phyloP scores from a whole-genome alignment of 2,113 vertebrate species.

The Percopsis transmontana region DNA sequence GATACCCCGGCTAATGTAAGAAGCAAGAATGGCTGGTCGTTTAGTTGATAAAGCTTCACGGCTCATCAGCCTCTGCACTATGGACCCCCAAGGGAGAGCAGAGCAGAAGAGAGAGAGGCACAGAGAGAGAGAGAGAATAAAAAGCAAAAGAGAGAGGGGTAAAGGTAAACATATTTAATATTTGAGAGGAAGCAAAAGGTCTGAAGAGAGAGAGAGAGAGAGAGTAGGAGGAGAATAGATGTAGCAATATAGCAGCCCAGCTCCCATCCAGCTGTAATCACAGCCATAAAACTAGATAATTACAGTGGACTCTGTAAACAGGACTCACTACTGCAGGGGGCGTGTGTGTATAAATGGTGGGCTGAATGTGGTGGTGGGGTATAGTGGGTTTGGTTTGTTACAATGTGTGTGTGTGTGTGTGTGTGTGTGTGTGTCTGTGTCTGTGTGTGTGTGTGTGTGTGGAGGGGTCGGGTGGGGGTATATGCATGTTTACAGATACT shows the following conservation, averaged over 20 bases:
- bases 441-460: background rate
- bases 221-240: slow-evolving; percentile 49
- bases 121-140: background rate
- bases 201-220: slow-evolving; percentile 25
- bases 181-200: background rate
- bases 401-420: background rate
- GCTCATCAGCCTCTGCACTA: slow-evolving; percentile 30
- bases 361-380: background rate
- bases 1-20: slow-evolving; percentile 47
- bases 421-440: background rate
- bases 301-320: slow-evolving; percentile 52
- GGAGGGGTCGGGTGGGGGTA: background rate
- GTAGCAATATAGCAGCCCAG: slow-evolving; percentile 46
- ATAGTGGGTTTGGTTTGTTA: background rate
- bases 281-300: slow-evolving; percentile 63
- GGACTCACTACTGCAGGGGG: slow-evolving; percentile 20
- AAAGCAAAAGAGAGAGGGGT: background rate
- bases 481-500: background rate
- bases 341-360: background rate
- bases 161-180: background rate
- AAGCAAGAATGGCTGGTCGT: slow-evolving; percentile 54
- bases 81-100: slow-evolving; percentile 47
- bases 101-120: slow-evolving; percentile 37
- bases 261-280: slow-evolving; percentile 55
- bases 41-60: slow-evolving; percentile 60